Conservation (phyloP, 2,113 vertebrate species). For the Saccopteryx bilineata region DNA sequence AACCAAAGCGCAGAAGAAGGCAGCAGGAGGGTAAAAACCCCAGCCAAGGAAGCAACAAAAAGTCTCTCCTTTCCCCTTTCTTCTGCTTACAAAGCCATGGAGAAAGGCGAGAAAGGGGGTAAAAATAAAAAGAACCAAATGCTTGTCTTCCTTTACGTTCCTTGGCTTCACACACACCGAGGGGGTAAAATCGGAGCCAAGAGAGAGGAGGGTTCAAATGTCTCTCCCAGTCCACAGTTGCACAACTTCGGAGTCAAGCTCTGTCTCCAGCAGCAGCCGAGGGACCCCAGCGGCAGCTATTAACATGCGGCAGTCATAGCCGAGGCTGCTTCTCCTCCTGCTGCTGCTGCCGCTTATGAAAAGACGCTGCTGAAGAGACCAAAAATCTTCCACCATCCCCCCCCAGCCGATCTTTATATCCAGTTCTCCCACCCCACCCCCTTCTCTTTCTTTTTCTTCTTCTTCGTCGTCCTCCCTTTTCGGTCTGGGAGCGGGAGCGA, state of each 20-base stretch:
- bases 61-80: constrained; percentile 71
- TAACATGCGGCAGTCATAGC: constrained; percentile 75
- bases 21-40: constrained; percentile 70
- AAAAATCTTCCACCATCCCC: constrained; percentile 82
- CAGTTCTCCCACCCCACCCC: constrained; percentile 79
- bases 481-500: constrained; percentile 62
- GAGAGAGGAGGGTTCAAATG: constrained; percentile 71
- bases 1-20: constrained; percentile 16
- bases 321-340: constrained; percentile 20
- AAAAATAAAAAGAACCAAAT: not conserved
- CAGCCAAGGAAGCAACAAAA: constrained; percentile 65
- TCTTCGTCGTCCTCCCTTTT: constrained; percentile 76
- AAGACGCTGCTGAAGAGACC: constrained; percentile 83
- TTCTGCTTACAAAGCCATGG: constrained; percentile 69
- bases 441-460: constrained; percentile 76
- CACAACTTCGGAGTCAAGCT: constrained; percentile 86
- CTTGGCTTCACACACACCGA: constrained; percentile 64
- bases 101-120: not conserved
- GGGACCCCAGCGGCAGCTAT: constrained; percentile 60
- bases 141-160: constrained; percentile 40
- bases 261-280: constrained; percentile 79
- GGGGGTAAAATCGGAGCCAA: not conserved
- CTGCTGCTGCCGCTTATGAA: constrained; percentile 72
- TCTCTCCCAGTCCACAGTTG: constrained; percentile 83
- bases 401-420: constrained; percentile 75